A percentile compares a stretch with the other conserved stretches of the same genome.
These are phyloP conservation scores for Caenorhabditis doughertyi DNA, from an alignment of 2,888 invertebrate genomes.

Conservation along the genomic window DNA sequence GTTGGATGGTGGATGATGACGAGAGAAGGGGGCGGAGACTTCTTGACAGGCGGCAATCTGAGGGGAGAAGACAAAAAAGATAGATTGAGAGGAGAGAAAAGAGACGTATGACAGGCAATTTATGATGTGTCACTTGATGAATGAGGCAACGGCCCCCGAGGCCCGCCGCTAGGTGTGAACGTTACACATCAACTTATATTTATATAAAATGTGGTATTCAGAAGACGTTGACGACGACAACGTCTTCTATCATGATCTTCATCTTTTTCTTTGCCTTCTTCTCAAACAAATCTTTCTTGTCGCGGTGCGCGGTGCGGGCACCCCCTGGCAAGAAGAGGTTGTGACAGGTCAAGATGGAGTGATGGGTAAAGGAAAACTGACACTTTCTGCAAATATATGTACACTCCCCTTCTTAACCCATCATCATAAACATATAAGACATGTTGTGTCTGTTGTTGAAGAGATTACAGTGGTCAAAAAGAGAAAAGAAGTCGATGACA, in stretches of 20 bases:
- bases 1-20: conserved; percentile 19
- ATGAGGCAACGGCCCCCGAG: conserved; percentile 21
- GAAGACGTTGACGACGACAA: background rate
- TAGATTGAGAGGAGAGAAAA: conserved; percentile 7
- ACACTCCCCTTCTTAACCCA: no score
- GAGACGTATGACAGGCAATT: conserved; percentile 71
- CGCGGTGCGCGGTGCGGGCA: background rate
- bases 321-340: no score
- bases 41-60: conserved; percentile 39
- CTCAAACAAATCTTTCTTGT: no score
- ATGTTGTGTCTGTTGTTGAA: background rate
- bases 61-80: background rate
- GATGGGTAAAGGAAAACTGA: conserved; percentile 45
- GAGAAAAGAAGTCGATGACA: no score
- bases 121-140: conserved; percentile 73
- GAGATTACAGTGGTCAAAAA: background rate
- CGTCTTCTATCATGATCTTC: background rate
- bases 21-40: conserved; percentile 15
- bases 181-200: conserved; percentile 28
- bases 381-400: conserved; percentile 34
- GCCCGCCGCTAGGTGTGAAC: conserved; percentile 52
- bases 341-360: conserved; percentile 47
- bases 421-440: conserved; percentile 34
- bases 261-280: background rate
- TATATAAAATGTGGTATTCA: background rate